Base-by-base conservation (phyloP, 2,113 vertebrate genomes). In the Poeciliopsis retropinna region DNA sequence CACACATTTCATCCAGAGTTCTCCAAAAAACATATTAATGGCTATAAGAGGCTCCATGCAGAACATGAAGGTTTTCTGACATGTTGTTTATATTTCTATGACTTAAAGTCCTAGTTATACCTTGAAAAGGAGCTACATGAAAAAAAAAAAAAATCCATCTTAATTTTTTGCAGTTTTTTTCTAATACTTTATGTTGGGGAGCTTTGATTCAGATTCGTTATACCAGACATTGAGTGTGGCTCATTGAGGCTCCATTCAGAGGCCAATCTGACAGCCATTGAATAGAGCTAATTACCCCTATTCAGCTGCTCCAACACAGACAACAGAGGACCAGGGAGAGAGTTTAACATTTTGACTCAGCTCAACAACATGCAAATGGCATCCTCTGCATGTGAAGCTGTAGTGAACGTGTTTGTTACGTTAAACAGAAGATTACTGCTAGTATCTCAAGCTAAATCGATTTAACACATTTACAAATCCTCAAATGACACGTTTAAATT, bases 251-350 rank as follows among this genome's bases (percentile, higher is more conserved):
- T 51, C 62, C 69, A 6, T 61, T 73, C 57, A 74, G 72, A 17
- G 57, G 64, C 68, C 54, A 63, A 75, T 76, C 66, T 78, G 82
- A 85, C 79, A 72, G 76, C 57, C 79, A 41, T 37, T 39, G 60
- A 80, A 72, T 73, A 66, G 44, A 79, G 75, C 54, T 70, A 88
- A 88, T 69, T 76, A 73, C 76, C 31, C 63, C 61, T 17, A 65
- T 79, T 88, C 76, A 76, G 51, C 75, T 27, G 65, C 78, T 69
- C 28, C 1, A 31, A 28, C 0, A 8, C 28, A 60, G 41, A 37
- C 68, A 47, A 47, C 76, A 77, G 51, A 0, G 19, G 28, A 79
- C 76, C 12, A 15, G 37, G 25, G 51, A 61, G 27, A 60, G 71
- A 63, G 10, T 30, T 70, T 63, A 44, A 60, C 31, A 19, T 25